Evolutionary conservation across 2,797 vertebrate species (phyloP), one percentile per base, ranked within the genome.

Genomic region (Dicrostonyx torquatus): DNA sequence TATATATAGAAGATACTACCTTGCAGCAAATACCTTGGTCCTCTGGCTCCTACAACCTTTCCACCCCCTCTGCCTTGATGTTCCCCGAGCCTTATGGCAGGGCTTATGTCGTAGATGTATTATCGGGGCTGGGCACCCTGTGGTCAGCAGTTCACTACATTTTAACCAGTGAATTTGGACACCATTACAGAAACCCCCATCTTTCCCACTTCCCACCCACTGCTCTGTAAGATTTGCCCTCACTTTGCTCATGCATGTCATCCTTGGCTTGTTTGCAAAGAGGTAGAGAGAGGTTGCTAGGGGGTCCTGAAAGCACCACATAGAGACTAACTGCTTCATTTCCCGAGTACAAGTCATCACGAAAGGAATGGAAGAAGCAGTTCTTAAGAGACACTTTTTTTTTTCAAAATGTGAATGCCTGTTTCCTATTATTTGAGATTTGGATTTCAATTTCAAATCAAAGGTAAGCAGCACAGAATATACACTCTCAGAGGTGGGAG

Each of bases 351-450:
- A 89, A 91, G 76, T 55, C 78, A 79, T 72, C 86, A 60, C 43
- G 37, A 43, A 60, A 87, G 60, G 18, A 50, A 70, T 66, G 31
- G 80, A 62, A 91, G 66, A 83, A 84, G 75, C 24, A 92, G 73
- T n/a, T 29, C 4, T 73, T 79, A 17, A 62, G 55, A 85, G 77
- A 75, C 0, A 18, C 43, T 70, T 79, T 85, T 58, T 92, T 62
- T 40, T 62, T 0, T 53, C 12, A 11, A 72, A 82, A 18, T 66
- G 5, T 0, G 2, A 93, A 34, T 58, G n/a, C 22, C 48, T 20
- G 18, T 13, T 94, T 58, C 37, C 22, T 91, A 48, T 43, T 87
- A 73, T 31, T 88, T 82, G 80, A 90, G 93, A 76, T 50, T 76
- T 26, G 14, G 73, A 48, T 29, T 83, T 83, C 37, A 31, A 45